phyloP scores from a whole-genome alignment of 2,888 invertebrate genomes.

The Xylocampa areola region DNA sequence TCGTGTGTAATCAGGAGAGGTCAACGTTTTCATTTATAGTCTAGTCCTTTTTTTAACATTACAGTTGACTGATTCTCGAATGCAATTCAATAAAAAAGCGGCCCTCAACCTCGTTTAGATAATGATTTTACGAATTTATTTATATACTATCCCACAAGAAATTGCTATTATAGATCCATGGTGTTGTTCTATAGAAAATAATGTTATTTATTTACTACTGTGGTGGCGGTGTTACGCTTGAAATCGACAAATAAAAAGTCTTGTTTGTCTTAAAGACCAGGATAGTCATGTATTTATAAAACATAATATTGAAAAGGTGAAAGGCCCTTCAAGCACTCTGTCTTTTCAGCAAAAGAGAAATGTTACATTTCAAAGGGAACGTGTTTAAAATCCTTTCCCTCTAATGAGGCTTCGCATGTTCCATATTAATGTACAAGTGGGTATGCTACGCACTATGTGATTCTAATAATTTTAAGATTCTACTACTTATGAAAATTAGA shows the following conservation, averaged over 20 bases:
- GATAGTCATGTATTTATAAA: conserved; percentile 5
- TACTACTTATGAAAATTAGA: no score
- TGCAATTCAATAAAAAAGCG: conserved; percentile 55
- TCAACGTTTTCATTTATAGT: conserved; percentile 53
- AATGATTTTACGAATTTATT: conserved; percentile 55
- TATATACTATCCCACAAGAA: conserved; percentile 28
- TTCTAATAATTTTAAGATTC: no score
- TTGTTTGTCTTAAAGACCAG: conserved; percentile 15
- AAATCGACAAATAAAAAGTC: conserved; percentile 31
- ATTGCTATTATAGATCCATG: conserved; percentile 44
- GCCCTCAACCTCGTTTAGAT: conserved; percentile 49
- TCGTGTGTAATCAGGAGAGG: conserved; percentile 18
- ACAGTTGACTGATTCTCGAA: conserved; percentile 60
- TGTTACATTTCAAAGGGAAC: no score
- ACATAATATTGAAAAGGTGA: not conserved
- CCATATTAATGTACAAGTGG: no score
- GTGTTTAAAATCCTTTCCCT: no score
- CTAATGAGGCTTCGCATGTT: no score
- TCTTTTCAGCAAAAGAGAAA: not conserved
- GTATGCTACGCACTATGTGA: no score
- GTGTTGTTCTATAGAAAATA: conserved; percentile 24
- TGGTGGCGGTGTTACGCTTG: conserved; percentile 29
- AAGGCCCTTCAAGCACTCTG: not conserved
- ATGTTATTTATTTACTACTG: conserved; percentile 37
- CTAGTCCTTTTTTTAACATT: conserved; percentile 55